These are phyloP conservation scores for Chloroceryle aenea DNA, from an alignment of 2,113 vertebrate genomes.

Conservation along the genomic window DNA sequence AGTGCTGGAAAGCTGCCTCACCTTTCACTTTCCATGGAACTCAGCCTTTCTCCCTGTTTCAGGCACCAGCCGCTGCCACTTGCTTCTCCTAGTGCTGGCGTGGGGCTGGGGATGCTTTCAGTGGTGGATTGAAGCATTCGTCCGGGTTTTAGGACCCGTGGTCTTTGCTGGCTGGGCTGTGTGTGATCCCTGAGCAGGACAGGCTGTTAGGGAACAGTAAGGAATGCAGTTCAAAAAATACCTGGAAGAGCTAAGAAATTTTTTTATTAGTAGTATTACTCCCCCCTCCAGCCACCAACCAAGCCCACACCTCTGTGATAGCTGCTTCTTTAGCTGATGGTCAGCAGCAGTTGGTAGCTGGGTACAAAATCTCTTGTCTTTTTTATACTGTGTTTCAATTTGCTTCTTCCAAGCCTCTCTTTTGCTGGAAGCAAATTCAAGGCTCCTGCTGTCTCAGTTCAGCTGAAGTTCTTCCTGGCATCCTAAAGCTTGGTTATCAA, in stretches of 20 bases:
- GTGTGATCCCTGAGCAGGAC: background rate
- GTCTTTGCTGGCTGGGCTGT: background rate
- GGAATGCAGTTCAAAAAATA: background rate
- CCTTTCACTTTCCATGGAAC: conserved; percentile 58
- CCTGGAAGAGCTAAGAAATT: background rate
- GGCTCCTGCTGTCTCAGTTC: background rate
- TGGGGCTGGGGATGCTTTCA: background rate
- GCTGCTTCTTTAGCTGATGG: background rate
- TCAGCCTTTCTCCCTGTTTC: conserved; percentile 30
- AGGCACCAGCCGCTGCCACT: background rate
- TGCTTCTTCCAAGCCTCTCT: background rate
- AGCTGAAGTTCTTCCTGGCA: conserved; percentile 20
- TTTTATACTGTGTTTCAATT: background rate
- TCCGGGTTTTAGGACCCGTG: background rate
- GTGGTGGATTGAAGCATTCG: background rate
- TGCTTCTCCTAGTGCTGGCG: background rate
- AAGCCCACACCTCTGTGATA: background rate
- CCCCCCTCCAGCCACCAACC: background rate
- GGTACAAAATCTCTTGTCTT: background rate
- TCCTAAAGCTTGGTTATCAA: background rate
- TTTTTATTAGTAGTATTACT: background rate
- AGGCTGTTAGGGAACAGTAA: background rate
- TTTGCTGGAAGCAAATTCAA: background rate
- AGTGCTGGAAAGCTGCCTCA: conserved; percentile 54
- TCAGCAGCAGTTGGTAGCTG: background rate